Conservation (phyloP, 2,797 vertebrate genomes). For the Diceros bicornis region DNA sequence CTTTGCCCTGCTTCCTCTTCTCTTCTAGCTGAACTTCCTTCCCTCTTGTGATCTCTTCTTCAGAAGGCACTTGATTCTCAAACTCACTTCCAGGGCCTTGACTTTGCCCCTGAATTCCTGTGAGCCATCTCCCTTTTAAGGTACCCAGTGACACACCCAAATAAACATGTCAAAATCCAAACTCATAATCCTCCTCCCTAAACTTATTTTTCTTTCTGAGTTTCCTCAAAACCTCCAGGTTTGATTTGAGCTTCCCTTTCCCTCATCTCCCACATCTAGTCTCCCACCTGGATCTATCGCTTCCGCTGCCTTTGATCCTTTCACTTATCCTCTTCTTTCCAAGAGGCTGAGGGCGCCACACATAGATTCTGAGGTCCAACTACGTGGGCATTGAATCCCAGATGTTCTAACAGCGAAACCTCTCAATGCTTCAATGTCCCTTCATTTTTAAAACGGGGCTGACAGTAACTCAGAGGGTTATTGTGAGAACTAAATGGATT, state of each 20-base stretch:
- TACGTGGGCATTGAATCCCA: neutral
- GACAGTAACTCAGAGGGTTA: neutral
- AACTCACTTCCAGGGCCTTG: neutral
- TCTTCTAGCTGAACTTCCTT: neutral
- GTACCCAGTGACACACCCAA: neutral
- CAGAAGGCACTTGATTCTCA: neutral
- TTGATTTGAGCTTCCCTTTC: neutral
- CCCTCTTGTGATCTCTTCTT: neutral
- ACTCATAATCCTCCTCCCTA: neutral
- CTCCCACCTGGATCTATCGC: neutral
- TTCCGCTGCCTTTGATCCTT: neutral
- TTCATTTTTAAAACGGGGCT: neutral
- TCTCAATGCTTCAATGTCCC: neutral
- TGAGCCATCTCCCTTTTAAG: neutral
- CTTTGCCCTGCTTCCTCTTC: neutral
- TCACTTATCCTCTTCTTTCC: neutral
- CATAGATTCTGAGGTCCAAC: neutral
- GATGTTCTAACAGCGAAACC: neutral
- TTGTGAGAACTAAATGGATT: neutral
- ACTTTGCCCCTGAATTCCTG: neutral
- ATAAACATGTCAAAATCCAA: neutral
- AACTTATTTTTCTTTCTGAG: neutral
- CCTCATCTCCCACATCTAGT: neutral
- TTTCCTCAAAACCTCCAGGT: neutral
- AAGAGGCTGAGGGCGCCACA: accelerated